Conservation (phyloP, 2,797 vertebrate species). For the Setipinna tenuifilis region DNA sequence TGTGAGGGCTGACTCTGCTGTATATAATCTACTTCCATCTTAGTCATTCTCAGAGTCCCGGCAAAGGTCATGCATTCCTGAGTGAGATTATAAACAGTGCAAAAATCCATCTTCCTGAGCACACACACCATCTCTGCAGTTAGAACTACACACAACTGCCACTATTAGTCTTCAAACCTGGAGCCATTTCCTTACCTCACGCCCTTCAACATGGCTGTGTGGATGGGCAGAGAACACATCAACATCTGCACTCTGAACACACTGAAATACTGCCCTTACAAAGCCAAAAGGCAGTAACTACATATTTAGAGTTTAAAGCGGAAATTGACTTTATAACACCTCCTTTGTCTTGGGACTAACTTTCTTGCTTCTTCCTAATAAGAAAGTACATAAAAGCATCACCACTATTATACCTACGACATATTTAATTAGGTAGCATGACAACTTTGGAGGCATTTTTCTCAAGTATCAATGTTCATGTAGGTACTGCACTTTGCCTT, state of each 20-base stretch:
- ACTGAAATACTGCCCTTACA: no score
- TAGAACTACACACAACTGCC: neutral
- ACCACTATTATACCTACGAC: no score
- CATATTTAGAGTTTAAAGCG: no score
- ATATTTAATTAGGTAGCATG: no score
- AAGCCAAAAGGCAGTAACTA: no score
- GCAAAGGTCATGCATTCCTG: neutral
- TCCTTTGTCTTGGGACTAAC: no score
- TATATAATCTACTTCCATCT: neutral
- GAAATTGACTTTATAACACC: no score
- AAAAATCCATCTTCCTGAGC: neutral
- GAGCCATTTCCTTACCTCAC: neutral
- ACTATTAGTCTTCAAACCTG: neutral
- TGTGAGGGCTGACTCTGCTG: neutral
- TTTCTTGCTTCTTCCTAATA: no score
- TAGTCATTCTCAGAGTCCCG: neutral
- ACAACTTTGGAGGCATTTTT: no score
- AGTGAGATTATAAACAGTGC: neutral
- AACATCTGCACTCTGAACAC: neutral
- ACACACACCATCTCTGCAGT: neutral
- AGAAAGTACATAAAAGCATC: no score
- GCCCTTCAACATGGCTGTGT: neutral
- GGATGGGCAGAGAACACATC: neutral
- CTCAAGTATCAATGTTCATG: no score
- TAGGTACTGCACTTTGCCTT: no score